Base-by-base conservation (phyloP, 2,113 vertebrate species). In the Paraplagusia blochii region DNA sequence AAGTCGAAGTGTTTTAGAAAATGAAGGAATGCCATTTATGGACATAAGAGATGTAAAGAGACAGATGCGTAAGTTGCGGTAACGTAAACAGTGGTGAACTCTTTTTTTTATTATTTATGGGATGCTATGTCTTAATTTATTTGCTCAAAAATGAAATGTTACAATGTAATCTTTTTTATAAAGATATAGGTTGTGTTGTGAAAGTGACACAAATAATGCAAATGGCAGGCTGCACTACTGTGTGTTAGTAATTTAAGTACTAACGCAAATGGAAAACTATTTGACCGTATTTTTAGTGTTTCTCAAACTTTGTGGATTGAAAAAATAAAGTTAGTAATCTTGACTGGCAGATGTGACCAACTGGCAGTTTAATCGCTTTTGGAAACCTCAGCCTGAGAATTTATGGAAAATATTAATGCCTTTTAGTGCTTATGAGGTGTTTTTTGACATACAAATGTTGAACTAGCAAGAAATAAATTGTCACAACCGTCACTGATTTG, bases 61-160 rank as follows among this genome's bases (percentile, higher is more conserved):
- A 11, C 22, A 33, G 47, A 18, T 12, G 29, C 60, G 36, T 57
- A 38, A 57, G 53, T 38, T 60, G 17, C 29, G 8, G 39, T 44
- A 33, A 38, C 38, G 11, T 50, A 13, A 76, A 60, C 33, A 43
- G 12, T 63, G n/a, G 44, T 16, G 51, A 62, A 18, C 43, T 45
- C 29, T 15, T 9, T 47, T 19, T 6, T 4, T 63, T 65, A 52
- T 55, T 15, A 60, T 53, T 22, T 3, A 53, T 40, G 17, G 46
- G 38, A 65, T 49, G 15, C 14, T 13, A 78, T 44, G 45, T 12
- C 9, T 66, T 74, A 65, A 72, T 11, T 73, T 74, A 50, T 79
- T 71, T 57, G 67, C 62, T 51, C 65, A 72, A 79, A 52, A 29
- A 35, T 49, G 11, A 63, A 62, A 49, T 36, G n/a, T 63, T 39